phyloP scores from a whole-genome alignment of 2,888 invertebrate species.

The Hirtodrosophila confusa region DNA sequence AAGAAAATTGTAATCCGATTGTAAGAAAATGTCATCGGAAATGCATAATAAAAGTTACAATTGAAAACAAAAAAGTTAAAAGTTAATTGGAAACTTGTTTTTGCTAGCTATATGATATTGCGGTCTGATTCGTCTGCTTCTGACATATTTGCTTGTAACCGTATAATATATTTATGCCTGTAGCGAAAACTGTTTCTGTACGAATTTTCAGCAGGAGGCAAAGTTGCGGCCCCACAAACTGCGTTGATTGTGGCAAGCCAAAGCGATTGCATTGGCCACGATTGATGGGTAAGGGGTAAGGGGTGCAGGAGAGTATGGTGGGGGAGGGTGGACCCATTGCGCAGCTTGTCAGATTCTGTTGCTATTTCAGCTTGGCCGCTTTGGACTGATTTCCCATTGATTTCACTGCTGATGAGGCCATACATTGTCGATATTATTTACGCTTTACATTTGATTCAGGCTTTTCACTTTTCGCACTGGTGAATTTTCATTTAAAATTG shows the following conservation, averaged over 20 bases:
- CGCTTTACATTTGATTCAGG: slow-evolving; percentile 53
- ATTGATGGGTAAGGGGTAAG: slow-evolving; percentile 4
- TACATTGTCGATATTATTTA: slow-evolving; percentile 63
- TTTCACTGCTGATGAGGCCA: slow-evolving; percentile 49
- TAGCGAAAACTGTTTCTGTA: too few species aligned
- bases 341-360: slow-evolving; percentile 16
- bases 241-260: background rate
- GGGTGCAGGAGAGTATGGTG: too few species aligned
- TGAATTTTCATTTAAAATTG: slow-evolving; percentile 64
- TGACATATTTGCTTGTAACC: too few species aligned
- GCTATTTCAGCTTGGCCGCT: slow-evolving; percentile 38
- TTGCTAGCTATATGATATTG: too few species aligned
- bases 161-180: too few species aligned
- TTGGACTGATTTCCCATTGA: slow-evolving; percentile 49
- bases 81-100: too few species aligned
- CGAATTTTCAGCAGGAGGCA: background rate
- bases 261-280: background rate
- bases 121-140: too few species aligned
- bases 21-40: too few species aligned
- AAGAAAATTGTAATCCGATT: too few species aligned
- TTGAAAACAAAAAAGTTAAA: too few species aligned
- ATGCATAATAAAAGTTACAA: too few species aligned
- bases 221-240: background rate
- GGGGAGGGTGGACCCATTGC: background rate
- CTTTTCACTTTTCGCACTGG: slow-evolving; percentile 33